Base-by-base conservation (phyloP, 2,113 vertebrate species). In the Poeciliopsis prolifica region DNA sequence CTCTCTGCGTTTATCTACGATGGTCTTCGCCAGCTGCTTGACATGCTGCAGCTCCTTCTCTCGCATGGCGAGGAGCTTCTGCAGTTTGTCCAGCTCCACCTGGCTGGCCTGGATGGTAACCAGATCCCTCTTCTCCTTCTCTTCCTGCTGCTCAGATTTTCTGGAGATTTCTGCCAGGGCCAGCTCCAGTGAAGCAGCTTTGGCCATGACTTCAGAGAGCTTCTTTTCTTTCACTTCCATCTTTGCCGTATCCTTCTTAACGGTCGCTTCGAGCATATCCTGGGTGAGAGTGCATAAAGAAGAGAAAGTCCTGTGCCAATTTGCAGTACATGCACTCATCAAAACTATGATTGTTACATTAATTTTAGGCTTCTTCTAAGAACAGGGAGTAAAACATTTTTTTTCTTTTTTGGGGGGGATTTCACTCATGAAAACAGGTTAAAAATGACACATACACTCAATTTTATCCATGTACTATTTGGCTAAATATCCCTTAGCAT, bases 1-100 rank as follows among this genome's bases (percentile, higher is more conserved):
- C 74, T 97, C 94, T 19, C 91, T 96, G 73, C 95, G 93, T 83
- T 96, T 93, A 76, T 94, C 93, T 69, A 96, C 87, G 19, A 97
- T 88, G 60, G 91, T 93, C 69, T 75, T 80, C 3, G 95, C 95
- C 37, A 96, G 87, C 74, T 85, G 93, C 88, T 96, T 97, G 37
- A 96, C 78, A 29, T 93, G 81, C 26, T 88, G 93, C 86, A 96
- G 87, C 81, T 98, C 96, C 69, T n/a, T 92, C 62, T 95, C 95
- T 51, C 95, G 95, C 91, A 93, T 87, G 70, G 88, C 69, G 31
- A 96, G 89, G 26, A 95, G 78, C 1, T 94, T 93, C 82, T 96
- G 94, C 62, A 97, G 81, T 68, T 95, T 96, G 61, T 91, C 88
- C n/a, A 96, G 66, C 88, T 96, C 95, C 7, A 88, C 77, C 37